Evolutionary conservation across 2,797 vertebrate species (phyloP).

Genomic region (Rhinichthys osculus): DNA sequence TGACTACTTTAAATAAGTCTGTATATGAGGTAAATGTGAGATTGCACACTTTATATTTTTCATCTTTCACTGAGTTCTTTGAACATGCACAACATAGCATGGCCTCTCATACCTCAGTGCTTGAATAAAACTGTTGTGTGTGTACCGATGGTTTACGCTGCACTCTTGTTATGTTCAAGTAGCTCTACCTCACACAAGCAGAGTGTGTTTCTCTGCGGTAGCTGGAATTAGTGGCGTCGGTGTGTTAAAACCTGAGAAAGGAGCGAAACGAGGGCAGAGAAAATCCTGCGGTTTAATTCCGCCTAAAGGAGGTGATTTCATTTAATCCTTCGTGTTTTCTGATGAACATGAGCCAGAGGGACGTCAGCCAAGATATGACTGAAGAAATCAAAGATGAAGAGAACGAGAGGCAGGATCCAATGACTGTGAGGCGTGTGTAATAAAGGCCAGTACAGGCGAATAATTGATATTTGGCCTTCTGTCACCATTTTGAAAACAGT

Average conservation of each 20-base stretch:
- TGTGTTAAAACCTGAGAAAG: background rate
- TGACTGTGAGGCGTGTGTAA: background rate
- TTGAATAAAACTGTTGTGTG: background rate
- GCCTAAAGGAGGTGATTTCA: constrained; percentile 12
- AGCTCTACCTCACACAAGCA: background rate
- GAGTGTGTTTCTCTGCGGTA: background rate
- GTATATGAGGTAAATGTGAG: background rate
- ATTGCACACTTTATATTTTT: background rate
- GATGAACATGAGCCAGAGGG: constrained; percentile 31
- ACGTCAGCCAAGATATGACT: constrained; percentile 17
- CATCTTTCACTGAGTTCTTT: background rate
- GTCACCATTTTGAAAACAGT: background rate
- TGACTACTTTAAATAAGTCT: background rate
- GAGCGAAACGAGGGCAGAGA: constrained; percentile 5
- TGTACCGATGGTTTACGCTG: background rate
- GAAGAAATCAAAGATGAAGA: constrained; percentile 4
- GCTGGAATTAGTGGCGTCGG: background rate
- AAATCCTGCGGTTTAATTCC: constrained; percentile 46
- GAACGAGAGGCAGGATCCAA: background rate
- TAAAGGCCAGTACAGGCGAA: background rate
- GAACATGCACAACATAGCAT: background rate
- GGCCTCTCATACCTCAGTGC: background rate
- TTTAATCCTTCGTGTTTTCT: constrained; percentile 44
- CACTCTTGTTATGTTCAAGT: background rate
- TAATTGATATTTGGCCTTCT: background rate